Percentiles rank a stretch among this genome's conserved stretches.
Conservation (phyloP, 2,888 invertebrate genomes). For the Mythimna pallens region DNA sequence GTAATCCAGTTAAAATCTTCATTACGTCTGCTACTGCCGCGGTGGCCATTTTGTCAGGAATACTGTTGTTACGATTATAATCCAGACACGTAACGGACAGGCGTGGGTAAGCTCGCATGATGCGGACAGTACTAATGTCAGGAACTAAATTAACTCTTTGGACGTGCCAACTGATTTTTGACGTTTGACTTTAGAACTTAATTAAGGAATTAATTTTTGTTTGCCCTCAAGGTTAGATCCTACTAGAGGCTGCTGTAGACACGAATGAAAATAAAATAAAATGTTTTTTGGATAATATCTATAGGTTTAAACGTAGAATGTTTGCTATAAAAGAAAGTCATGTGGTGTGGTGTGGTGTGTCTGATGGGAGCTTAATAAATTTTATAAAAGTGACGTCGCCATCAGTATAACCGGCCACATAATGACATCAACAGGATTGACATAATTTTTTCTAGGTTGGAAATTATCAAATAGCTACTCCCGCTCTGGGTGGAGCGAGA, state of each 20-base stretch:
- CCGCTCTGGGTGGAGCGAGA: too few relatives aligned
- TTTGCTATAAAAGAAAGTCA: too few relatives aligned
- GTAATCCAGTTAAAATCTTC: constrained; percentile 45
- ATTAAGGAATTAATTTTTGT: constrained; percentile 10
- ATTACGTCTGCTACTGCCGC: constrained; percentile 36
- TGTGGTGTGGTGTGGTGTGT: too few relatives aligned
- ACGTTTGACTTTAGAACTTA: background rate
- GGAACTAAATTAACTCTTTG: constrained; percentile 23
- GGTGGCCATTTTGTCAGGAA: constrained; percentile 38
- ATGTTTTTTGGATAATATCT: too few relatives aligned
- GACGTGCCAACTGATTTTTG: constrained; percentile 4
- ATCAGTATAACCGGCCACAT: too few relatives aligned
- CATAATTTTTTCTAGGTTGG: too few relatives aligned
- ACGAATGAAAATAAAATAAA: too few relatives aligned
- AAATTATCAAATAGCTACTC: too few relatives aligned
- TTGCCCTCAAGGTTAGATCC: background rate
- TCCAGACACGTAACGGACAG: constrained; percentile 50
- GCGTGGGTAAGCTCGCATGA: constrained; percentile 37
- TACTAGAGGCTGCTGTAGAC: background rate
- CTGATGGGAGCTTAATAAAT: too few relatives aligned
- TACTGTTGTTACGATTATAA: constrained; percentile 50
- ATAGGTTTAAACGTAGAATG: too few relatives aligned
- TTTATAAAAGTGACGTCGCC: too few relatives aligned
- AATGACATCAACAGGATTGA: too few relatives aligned
- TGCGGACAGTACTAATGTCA: constrained; percentile 34